A percentile compares a stretch with the other conserved stretches of the same genome.
These are phyloP conservation scores for Podiceps cristatus DNA, from an alignment of 2,113 vertebrate genomes.

Conservation along the genomic window DNA sequence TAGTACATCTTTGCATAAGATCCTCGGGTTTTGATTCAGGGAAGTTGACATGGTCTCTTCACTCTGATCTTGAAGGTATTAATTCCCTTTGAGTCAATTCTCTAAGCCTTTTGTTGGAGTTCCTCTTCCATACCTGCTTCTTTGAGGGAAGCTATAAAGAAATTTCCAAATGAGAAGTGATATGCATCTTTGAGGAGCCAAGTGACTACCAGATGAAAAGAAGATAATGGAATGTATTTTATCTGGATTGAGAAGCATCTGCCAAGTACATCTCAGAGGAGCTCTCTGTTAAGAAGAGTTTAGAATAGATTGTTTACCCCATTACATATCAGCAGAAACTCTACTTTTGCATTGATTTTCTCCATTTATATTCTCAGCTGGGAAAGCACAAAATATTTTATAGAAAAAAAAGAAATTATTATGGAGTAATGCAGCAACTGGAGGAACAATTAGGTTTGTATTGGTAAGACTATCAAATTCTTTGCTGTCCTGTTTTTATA, in stretches of 20 bases:
- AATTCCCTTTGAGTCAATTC: slow-evolving; percentile 13
- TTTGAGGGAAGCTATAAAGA: slow-evolving; percentile 24
- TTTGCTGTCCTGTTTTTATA: neutral
- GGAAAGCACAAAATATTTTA: neutral
- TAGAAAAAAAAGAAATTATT: slow-evolving; percentile 13
- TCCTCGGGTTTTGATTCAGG: neutral
- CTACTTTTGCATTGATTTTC: slow-evolving; percentile 44
- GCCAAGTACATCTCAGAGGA: slow-evolving; percentile 50
- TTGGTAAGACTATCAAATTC: neutral
- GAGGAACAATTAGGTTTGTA: neutral
- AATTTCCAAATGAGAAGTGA: slow-evolving; percentile 28
- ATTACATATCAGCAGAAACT: slow-evolving; percentile 54
- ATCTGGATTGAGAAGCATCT: slow-evolving; percentile 50
- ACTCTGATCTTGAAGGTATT: neutral
- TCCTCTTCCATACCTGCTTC: neutral
- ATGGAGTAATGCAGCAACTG: neutral
- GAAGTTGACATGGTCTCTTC: neutral
- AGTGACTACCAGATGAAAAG: slow-evolving; percentile 13
- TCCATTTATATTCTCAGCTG: slow-evolving; percentile 21
- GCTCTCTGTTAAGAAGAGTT: slow-evolving; percentile 28
- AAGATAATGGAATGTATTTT: slow-evolving; percentile 57
- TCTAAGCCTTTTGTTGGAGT: slow-evolving; percentile 8
- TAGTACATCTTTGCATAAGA: neutral
- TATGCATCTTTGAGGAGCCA: slow-evolving; percentile 20
- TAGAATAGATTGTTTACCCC: slow-evolving; percentile 52